Percentiles rank a stretch among this genome's conserved stretches.
These are phyloP conservation scores for Hepsetus odoe DNA, from an alignment of 2,113 vertebrate genomes.

Conservation along the genomic window DNA sequence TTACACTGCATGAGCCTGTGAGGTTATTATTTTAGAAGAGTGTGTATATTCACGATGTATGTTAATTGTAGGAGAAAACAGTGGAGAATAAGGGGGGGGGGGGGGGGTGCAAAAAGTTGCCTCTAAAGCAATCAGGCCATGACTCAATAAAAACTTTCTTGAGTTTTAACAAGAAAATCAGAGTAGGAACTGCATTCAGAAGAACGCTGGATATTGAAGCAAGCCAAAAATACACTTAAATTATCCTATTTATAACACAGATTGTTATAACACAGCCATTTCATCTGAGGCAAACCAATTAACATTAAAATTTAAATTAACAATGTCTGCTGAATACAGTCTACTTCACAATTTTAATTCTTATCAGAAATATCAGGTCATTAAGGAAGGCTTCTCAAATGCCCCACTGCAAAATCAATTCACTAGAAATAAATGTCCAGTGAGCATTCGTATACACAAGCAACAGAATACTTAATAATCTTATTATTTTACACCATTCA, in stretches of 20 bases:
- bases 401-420: too few species aligned
- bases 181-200: neutral
- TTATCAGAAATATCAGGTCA: too few species aligned
- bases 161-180: slow-evolving; percentile 19
- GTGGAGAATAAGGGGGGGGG: neutral
- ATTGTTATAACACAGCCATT: neutral
- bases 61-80: neutral
- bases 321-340: neutral
- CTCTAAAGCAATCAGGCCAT: neutral
- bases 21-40: neutral
- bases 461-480: too few species aligned
- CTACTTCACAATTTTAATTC: too few species aligned
- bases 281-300: neutral
- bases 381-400: too few species aligned
- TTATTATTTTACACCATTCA: too few species aligned
- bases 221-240: neutral
- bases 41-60: neutral
- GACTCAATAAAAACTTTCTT: slow-evolving; percentile 6
- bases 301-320: neutral
- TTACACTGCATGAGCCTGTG: neutral
- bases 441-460: too few species aligned
- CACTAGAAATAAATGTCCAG: too few species aligned
- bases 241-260: too few species aligned
- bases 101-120: neutral
- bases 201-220: neutral